These are phyloP conservation scores for Condylura cristata DNA, from an alignment of 2,113 vertebrate species.

Conservation along the genomic window DNA sequence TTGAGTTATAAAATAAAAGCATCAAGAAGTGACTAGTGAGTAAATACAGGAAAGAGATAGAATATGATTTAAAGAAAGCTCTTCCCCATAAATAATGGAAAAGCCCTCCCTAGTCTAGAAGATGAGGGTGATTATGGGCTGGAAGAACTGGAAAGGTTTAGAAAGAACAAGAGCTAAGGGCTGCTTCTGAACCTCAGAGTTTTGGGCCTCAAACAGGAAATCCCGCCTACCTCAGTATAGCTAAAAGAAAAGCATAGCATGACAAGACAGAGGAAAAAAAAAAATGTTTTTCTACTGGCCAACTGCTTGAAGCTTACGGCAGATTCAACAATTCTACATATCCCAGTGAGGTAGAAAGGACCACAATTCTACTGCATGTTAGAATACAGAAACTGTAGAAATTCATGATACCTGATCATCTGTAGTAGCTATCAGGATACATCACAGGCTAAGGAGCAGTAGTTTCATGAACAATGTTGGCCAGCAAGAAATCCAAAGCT, in stretches of 20 bases:
- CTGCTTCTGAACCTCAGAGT: neutral
- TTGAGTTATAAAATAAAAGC: constrained; percentile 27
- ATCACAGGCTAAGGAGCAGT: neutral
- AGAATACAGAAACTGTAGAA: neutral
- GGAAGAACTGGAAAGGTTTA: neutral
- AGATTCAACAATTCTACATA: neutral
- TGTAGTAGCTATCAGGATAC: neutral
- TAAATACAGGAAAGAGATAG: neutral
- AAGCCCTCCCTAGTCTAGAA: neutral
- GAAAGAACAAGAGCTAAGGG: neutral
- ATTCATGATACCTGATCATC: neutral
- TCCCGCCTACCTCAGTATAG: neutral
- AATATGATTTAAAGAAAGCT: neutral
- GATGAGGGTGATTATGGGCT: neutral
- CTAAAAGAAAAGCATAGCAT: neutral
- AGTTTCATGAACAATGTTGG: neutral
- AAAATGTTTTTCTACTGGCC: neutral
- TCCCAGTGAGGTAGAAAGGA: neutral
- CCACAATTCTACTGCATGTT: neutral
- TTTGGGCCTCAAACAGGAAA: neutral
- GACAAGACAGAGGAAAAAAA: neutral
- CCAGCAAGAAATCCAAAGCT: neutral
- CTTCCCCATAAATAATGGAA: neutral
- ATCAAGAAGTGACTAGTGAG: neutral
- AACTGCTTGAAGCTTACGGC: neutral